Conservation (phyloP, 2,113 vertebrate species). For the Thymallus thymallus region DNA sequence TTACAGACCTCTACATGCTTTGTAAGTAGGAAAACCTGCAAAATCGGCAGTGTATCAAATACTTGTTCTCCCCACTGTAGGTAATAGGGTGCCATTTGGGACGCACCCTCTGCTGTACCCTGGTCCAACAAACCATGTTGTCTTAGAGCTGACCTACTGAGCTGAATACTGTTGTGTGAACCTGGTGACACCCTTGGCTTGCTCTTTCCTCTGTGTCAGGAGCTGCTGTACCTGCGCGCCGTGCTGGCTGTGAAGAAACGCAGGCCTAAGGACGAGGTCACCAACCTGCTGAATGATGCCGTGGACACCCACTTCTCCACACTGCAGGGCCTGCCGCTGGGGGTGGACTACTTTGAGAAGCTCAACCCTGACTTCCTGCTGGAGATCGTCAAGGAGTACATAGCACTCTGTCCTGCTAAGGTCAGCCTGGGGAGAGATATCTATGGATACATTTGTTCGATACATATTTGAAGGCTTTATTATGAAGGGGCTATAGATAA, state of each 20-base stretch:
- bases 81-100: too few species aligned
- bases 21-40: too few species aligned
- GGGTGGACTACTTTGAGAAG: slow-evolving; percentile 92
- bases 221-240: slow-evolving; percentile 84
- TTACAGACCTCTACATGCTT: too few species aligned
- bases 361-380: slow-evolving; percentile 97
- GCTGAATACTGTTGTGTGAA: not conserved
- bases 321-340: slow-evolving; percentile 86
- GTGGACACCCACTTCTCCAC: slow-evolving; percentile 90
- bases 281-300: slow-evolving; percentile 84
- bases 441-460: slow-evolving; percentile 1
- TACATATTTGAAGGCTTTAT: not conserved
- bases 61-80: too few species aligned
- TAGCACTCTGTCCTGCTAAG: slow-evolving; percentile 86
- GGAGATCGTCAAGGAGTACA: slow-evolving; percentile 87
- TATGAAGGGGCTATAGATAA: too few species aligned
- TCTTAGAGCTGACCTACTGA: not conserved
- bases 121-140: not conserved
- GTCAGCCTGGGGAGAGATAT: slow-evolving; percentile 57
- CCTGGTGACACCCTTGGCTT: not conserved
- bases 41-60: too few species aligned
- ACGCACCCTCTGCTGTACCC: too few species aligned
- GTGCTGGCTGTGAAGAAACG: slow-evolving; percentile 84
- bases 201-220: slow-evolving; percentile 68
- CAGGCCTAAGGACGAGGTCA: slow-evolving; percentile 81